Evolutionary conservation across 2,888 invertebrate species (phyloP).

Genomic region (Diplazon laetatorius): DNA sequence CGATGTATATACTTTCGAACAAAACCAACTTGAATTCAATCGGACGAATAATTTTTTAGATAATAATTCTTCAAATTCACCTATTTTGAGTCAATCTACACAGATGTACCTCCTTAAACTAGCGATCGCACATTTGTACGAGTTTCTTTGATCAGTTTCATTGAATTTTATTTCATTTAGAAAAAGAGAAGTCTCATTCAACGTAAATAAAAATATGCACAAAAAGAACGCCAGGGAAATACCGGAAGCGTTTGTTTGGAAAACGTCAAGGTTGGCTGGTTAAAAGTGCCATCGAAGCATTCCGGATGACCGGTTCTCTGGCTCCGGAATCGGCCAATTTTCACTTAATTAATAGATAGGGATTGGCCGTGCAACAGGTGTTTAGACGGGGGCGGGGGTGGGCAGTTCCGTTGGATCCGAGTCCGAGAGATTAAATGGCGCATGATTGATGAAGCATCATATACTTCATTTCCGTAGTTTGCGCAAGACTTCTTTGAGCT

Average conservation of each 20-base stretch:
- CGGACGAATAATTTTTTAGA: too few species aligned
- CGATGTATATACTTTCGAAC: too few species aligned
- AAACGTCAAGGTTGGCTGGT: constrained; percentile 27
- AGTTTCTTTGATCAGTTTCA: background rate
- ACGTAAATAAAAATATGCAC: background rate
- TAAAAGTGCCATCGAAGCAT: constrained; percentile 44
- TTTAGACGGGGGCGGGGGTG: constrained; percentile 28
- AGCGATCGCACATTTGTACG: background rate
- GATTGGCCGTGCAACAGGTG: constrained; percentile 56
- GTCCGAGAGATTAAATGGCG: constrained; percentile 53
- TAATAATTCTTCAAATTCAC: too few species aligned
- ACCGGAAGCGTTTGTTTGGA: background rate
- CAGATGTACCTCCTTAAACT: too few species aligned
- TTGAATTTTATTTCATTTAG: background rate
- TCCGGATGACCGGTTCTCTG: constrained; percentile 47
- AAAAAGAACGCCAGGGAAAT: background rate
- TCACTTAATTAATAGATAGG: constrained; percentile 58
- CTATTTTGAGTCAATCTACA: too few species aligned
- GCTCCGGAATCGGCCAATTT: constrained; percentile 48
- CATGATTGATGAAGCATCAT: constrained; percentile 51
- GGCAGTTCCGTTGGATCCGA: constrained; percentile 22
- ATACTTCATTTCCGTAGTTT: constrained; percentile 34
- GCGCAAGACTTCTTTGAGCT: constrained; percentile 31
- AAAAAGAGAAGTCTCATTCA: background rate
- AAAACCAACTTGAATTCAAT: too few species aligned